phyloP scores from a whole-genome alignment of 2,113 vertebrate genomes.

The Calcarius ornatus region DNA sequence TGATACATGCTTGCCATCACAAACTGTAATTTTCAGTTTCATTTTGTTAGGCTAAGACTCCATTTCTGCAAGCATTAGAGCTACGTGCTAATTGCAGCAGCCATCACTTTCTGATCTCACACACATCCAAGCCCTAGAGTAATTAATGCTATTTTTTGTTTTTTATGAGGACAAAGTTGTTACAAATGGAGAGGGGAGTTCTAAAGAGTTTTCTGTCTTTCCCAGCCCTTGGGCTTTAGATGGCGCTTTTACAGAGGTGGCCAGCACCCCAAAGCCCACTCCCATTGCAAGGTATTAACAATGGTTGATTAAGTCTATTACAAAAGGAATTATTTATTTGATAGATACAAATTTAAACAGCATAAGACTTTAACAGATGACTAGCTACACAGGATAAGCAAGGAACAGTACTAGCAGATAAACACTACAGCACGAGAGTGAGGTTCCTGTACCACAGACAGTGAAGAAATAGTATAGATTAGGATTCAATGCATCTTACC shows the following conservation, averaged over 20 bases:
- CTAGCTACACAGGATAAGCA: not conserved
- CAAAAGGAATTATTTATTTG: not conserved
- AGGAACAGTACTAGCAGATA: not conserved
- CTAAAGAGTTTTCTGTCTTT: not conserved
- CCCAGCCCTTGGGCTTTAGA: not conserved
- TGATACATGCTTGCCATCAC: not conserved
- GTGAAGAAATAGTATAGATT: not conserved
- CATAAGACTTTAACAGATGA: not conserved
- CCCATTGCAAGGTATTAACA: not conserved
- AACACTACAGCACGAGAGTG: not conserved
- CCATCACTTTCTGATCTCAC: not conserved
- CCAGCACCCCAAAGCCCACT: not conserved
- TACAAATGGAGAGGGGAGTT: not conserved
- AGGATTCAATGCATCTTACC: not conserved
- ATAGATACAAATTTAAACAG: not conserved
- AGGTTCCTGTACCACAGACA: not conserved
- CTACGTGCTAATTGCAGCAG: accelerated
- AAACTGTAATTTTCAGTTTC: not conserved
- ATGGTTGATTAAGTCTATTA: not conserved
- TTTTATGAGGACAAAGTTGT: not conserved
- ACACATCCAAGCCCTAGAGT: not conserved
- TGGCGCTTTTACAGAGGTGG: not conserved
- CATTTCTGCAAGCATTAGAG: not conserved
- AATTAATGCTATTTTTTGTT: not conserved
- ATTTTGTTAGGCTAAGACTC: not conserved